Conservation (phyloP, 2,888 invertebrate species). For the Lithodes maja region DNA sequence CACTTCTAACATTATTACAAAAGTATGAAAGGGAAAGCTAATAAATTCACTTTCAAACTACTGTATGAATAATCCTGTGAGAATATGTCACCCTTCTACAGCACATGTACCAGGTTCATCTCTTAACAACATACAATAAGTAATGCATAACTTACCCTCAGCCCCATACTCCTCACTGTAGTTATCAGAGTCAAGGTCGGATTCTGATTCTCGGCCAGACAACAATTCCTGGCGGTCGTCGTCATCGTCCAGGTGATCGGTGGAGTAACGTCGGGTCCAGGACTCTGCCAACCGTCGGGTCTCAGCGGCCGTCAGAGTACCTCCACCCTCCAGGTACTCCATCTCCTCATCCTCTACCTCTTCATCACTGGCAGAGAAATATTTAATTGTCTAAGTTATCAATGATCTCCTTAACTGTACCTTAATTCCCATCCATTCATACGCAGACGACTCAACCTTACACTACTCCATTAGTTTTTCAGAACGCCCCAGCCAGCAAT, state of each 20-base stretch:
- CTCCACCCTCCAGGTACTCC: slow-evolving; percentile 81
- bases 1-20: too few species aligned
- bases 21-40: too few species aligned
- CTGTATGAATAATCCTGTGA: too few species aligned
- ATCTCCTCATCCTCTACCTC: slow-evolving; percentile 80
- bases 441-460: too few species aligned
- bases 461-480: too few species aligned
- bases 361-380: slow-evolving; percentile 71
- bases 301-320: slow-evolving; percentile 80
- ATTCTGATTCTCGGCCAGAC: slow-evolving; percentile 72
- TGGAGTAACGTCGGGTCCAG: slow-evolving; percentile 80
- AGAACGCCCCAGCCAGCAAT: too few species aligned
- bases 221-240: slow-evolving; percentile 69
- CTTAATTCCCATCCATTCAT: too few species aligned
- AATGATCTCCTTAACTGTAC: too few species aligned
- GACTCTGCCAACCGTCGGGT: slow-evolving; percentile 82
- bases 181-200: slow-evolving; percentile 71
- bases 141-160: slow-evolving; percentile 52
- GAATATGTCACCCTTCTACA: too few species aligned
- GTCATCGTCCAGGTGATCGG: slow-evolving; percentile 69
- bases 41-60: too few species aligned
- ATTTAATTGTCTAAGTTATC: not conserved
- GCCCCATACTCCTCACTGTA: slow-evolving; percentile 68
- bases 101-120: too few species aligned
- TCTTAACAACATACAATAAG: too few species aligned